phyloP scores from a whole-genome alignment of 2,113 vertebrate genomes.

The Chiloscyllium plagiosum region DNA sequence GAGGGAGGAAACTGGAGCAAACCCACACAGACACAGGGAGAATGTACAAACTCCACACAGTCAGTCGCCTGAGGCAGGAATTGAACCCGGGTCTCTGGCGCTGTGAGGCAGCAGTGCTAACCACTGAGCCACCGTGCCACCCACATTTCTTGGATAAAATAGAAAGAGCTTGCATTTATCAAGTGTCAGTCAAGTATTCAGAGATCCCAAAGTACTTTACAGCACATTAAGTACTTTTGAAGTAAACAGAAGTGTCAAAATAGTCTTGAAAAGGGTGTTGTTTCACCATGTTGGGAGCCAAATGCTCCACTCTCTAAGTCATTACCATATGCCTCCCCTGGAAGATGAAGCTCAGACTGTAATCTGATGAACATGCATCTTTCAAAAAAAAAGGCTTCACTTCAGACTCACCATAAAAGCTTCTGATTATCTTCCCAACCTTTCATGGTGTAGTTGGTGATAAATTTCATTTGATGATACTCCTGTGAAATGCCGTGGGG shows the following conservation, averaged over 20 bases:
- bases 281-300: background rate
- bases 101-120: too few species aligned
- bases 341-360: background rate
- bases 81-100: too few species aligned
- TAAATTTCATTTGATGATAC: too few species aligned
- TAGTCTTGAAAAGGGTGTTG: background rate
- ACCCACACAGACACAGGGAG: too few species aligned
- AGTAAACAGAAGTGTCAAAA: background rate
- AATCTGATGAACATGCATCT: background rate
- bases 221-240: too few species aligned
- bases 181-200: too few species aligned
- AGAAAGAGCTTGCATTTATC: background rate
- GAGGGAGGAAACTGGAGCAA: too few species aligned
- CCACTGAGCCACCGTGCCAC: too few species aligned
- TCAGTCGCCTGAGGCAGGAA: too few species aligned
- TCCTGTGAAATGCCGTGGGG: background rate
- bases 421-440: background rate
- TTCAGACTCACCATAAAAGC: background rate
- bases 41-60: too few species aligned
- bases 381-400: background rate
- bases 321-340: background rate
- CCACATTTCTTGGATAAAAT: background rate
- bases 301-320: background rate
- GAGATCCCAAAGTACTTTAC: too few species aligned
- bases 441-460: too few species aligned